Percentiles rank a stretch among this genome's conserved stretches.
Evolutionary conservation across 2,113 vertebrate genomes (phyloP).

Genomic region (Setophaga coronata): DNA sequence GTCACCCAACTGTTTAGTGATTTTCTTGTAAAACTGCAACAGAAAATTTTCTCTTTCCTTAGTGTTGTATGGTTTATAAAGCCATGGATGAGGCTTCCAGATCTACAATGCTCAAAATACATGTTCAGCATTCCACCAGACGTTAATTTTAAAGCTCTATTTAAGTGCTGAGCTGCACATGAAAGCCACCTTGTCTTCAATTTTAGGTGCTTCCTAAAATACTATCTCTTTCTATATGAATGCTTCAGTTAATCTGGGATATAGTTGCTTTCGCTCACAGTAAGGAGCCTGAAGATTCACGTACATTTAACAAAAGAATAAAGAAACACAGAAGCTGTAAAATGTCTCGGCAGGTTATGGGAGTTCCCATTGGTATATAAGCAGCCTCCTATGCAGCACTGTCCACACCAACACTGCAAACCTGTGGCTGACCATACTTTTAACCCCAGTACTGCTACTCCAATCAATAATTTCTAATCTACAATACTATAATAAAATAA

Average conservation of each 20-base stretch:
- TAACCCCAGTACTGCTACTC: background rate
- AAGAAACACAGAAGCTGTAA: background rate
- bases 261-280: background rate
- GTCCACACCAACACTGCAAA: background rate
- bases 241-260: background rate
- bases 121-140: background rate
- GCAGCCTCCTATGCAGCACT: background rate
- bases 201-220: conserved; percentile 10
- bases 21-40: background rate
- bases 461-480: background rate
- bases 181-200: background rate
- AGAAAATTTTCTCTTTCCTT: background rate
- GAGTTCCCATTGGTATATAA: background rate
- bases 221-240: background rate
- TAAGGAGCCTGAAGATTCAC: background rate
- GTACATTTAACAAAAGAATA: background rate
- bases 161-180: background rate
- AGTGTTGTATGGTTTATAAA: background rate
- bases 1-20: background rate
- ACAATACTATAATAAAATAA: background rate
- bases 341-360: background rate
- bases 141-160: background rate
- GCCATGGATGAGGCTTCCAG: background rate
- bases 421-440: background rate
- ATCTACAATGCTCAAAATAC: background rate